phyloP scores from a whole-genome alignment of 2,888 invertebrate species.

The Lasioglossum vierecki region DNA sequence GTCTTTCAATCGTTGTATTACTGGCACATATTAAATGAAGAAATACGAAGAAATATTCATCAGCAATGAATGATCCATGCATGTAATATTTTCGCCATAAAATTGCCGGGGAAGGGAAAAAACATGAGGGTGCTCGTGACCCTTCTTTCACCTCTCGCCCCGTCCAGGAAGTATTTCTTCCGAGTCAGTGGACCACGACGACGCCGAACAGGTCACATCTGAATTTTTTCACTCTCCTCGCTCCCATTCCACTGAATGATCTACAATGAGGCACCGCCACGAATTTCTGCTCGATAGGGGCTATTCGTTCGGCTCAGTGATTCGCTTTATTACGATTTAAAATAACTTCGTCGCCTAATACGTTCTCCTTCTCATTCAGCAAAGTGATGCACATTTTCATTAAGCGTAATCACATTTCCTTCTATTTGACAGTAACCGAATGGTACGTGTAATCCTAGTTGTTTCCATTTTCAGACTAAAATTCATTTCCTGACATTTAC shows the following conservation, averaged over 20 bases:
- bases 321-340: constrained; percentile 30
- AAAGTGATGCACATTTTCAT: background rate
- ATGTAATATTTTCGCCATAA: constrained; percentile 35
- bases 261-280: constrained; percentile 5
- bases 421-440: background rate
- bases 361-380: background rate
- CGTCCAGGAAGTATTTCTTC: constrained; percentile 83
- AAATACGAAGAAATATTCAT: constrained; percentile 35
- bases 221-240: constrained; percentile 76
- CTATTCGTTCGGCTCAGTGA: constrained; percentile 35
- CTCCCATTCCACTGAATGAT: constrained; percentile 11
- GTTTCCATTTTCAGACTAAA: background rate
- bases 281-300: constrained; percentile 41
- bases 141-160: constrained; percentile 52
- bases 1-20: background rate
- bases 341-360: constrained; percentile 12
- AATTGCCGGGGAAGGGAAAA: constrained; percentile 23
- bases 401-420: background rate
- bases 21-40: background rate
- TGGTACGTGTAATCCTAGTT: background rate
- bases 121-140: constrained; percentile 47
- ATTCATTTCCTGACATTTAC: too few relatives aligned
- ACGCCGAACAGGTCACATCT: constrained; percentile 82
- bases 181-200: constrained; percentile 79
- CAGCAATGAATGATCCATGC: constrained; percentile 38